Percentiles rank a stretch among this genome's conserved stretches.
These are phyloP conservation scores for Mythimna impura DNA, from an alignment of 2,888 invertebrate species.

Conservation along the genomic window DNA sequence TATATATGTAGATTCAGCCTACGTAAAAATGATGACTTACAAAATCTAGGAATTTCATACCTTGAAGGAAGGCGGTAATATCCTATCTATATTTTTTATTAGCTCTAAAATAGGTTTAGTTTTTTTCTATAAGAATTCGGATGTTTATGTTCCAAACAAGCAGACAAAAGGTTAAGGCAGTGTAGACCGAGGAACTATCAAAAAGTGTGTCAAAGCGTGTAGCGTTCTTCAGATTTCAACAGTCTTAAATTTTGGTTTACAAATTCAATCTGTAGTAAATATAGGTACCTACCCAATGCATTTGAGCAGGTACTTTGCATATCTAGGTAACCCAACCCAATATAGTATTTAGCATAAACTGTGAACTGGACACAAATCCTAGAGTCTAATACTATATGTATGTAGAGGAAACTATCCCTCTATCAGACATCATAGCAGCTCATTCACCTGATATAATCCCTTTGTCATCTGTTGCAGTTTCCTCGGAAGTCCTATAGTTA, in stretches of 20 bases:
- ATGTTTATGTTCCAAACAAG: background rate
- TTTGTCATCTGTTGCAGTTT: constrained; percentile 20
- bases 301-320: too few relatives aligned
- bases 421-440: background rate
- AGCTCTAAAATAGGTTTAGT: background rate
- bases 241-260: background rate
- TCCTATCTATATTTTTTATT: background rate
- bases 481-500: constrained; percentile 1
- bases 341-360: background rate
- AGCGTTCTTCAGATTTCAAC: background rate
- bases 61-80: too few relatives aligned
- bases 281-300: too few relatives aligned
- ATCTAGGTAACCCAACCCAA: too few relatives aligned
- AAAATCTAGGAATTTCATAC: background rate
- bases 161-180: background rate
- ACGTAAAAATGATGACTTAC: background rate
- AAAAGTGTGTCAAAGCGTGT: too few relatives aligned
- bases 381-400: background rate
- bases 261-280: too few relatives aligned
- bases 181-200: background rate
- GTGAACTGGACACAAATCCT: background rate
- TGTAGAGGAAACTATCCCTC: background rate
- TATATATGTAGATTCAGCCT: background rate
- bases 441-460: constrained; percentile 18
- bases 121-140: too few relatives aligned